These are phyloP conservation scores for Eufriesea mexicana DNA, from an alignment of 1,140 invertebrate species.

Conservation along the genomic window DNA sequence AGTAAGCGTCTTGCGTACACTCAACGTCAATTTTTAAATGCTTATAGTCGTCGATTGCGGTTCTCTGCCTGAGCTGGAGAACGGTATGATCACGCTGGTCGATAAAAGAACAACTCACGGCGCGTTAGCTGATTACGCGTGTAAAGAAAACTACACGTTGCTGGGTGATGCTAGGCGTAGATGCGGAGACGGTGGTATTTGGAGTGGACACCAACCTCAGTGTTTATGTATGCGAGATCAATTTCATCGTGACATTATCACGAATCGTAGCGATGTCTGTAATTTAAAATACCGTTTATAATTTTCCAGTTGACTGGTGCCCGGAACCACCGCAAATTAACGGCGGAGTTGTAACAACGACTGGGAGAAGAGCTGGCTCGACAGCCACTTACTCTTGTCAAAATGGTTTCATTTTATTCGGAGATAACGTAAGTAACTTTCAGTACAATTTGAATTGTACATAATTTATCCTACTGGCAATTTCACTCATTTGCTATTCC, in stretches of 20 bases:
- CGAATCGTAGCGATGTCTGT: not conserved
- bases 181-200: constrained; percentile 90
- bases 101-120: constrained; percentile 90
- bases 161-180: constrained; percentile 88
- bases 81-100: constrained; percentile 87
- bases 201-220: constrained; percentile 90
- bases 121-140: constrained; percentile 89
- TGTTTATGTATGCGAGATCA: constrained; percentile 86
- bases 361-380: constrained; percentile 89
- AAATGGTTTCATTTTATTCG: constrained; percentile 92
- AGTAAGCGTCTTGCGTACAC: not conserved
- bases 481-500: constrained; percentile 16
- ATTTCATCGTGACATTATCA: no score
- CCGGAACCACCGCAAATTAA: constrained; percentile 89
- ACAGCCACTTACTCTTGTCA: constrained; percentile 91
- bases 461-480: not conserved
- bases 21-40: constrained; percentile 16
- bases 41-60: constrained; percentile 92
- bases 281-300: constrained; percentile 30
- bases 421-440: constrained; percentile 85
- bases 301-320: constrained; percentile 89
- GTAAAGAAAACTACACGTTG: constrained; percentile 92
- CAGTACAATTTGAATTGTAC: not conserved
- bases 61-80: constrained; percentile 85
- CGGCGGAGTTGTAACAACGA: constrained; percentile 87